Evolutionary conservation across 2,888 invertebrate species (phyloP).

Genomic region (Drepanosiphum platanoidis): DNA sequence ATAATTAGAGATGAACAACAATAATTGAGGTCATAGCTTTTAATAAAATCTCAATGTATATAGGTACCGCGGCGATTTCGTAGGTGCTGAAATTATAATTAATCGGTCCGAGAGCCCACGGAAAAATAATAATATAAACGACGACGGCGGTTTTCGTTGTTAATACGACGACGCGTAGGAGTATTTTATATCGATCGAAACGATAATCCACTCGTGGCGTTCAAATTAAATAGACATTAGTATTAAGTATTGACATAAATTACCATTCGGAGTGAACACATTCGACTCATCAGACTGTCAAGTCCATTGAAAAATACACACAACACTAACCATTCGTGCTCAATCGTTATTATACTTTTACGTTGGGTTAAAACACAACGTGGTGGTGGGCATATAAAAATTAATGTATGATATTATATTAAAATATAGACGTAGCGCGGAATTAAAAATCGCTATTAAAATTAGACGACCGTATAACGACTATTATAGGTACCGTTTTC

Average conservation of each 20-base stretch:
- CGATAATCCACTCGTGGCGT: neutral
- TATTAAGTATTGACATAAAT: neutral
- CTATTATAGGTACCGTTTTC: no score
- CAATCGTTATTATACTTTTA: no score
- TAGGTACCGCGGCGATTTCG: neutral
- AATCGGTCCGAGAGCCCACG: slow-evolving; percentile 25
- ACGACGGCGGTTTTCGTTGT: neutral
- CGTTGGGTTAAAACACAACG: no score
- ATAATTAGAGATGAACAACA: neutral
- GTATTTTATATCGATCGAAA: neutral
- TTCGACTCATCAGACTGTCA: neutral
- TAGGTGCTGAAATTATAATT: slow-evolving; percentile 45
- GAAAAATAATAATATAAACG: slow-evolving; percentile 10
- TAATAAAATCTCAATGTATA: neutral
- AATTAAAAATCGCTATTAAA: no score
- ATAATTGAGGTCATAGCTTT: slow-evolving; percentile 23
- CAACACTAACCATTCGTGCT: neutral
- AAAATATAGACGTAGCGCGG: no score
- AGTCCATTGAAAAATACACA: neutral
- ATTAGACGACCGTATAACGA: no score
- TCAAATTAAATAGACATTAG: slow-evolving; percentile 18
- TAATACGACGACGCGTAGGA: slow-evolving; percentile 16
- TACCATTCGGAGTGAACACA: neutral
- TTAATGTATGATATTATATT: no score
- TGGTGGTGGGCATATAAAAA: no score